Conservation (phyloP, 1,140 invertebrate species). For the Drosophila jambulina region DNA sequence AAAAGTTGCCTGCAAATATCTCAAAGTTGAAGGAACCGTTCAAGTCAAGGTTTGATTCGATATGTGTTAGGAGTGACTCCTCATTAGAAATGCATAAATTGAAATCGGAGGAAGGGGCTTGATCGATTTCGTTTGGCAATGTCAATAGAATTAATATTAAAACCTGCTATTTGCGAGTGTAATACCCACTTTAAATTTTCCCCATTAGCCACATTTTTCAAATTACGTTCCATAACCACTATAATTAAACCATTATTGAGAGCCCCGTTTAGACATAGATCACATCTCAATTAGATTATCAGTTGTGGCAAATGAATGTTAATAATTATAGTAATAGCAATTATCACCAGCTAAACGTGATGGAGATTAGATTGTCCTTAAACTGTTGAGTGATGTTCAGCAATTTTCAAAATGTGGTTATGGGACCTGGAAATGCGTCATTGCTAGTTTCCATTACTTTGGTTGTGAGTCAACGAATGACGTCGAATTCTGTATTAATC, state of each 20-base stretch:
- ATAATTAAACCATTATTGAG: constrained; percentile 1
- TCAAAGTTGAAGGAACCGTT: constrained; percentile 27
- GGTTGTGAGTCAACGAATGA: constrained; percentile 33
- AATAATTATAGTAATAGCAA: background rate
- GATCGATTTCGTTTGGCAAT: background rate
- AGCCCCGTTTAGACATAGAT: constrained; percentile 1
- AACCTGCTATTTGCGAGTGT: background rate
- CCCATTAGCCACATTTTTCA: background rate
- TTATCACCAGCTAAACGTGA: constrained; percentile 2
- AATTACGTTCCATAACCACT: background rate
- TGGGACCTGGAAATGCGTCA: constrained; percentile 5
- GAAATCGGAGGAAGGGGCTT: constrained; percentile 39
- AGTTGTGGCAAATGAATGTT: constrained; percentile 4
- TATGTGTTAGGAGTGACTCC: background rate
- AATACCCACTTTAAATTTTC: background rate
- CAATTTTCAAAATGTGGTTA: background rate
- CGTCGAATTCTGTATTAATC: constrained; percentile 52
- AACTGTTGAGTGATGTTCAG: background rate
- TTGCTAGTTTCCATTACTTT: background rate
- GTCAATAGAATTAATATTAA: background rate
- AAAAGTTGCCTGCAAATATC: constrained; percentile 40
- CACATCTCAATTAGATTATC: constrained; percentile 6
- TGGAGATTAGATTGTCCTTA: background rate
- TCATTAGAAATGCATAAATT: constrained; percentile 68
- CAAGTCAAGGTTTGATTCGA: background rate